Evolutionary conservation across 2,797 vertebrate species (phyloP), one percentile per base, ranked within the genome.

Genomic region (Mormyrus hasselquistii): DNA sequence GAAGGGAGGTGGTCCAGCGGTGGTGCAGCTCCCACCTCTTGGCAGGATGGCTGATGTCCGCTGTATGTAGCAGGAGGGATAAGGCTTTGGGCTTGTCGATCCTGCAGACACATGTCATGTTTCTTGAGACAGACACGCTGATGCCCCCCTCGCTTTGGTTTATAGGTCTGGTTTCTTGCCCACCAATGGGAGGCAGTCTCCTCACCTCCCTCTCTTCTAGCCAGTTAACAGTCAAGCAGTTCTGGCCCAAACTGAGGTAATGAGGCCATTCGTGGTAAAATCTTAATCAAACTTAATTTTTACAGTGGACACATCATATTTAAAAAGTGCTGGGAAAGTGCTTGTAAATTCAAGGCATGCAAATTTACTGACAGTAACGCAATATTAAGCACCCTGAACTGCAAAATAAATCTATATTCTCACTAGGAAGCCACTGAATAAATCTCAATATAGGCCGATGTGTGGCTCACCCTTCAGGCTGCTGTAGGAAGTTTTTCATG

Each of bases 31-130:
- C 96, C 97, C 97, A 99, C 2, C 95, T 96, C 92, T 99, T 99
- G 53, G 98, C 98, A 0, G 99, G 99, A 93, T 99, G 99, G 93
- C 98, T 99, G 93, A 99, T 99, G 95, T 99, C 99, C 49, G 99
- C 98, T 1, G 98, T 99, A 94, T 99, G 99, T 90, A 99, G 95
- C 94, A 99, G 95, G 91, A 99, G 94, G 14, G 99, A 99, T 94
- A 99, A 95, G 59, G 98, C 98, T 96, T 99, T 99, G 53, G 98
- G 97, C 94, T 99, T 99, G 95, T 99, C 98, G 87, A 99, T 97
- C 94, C 99, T 99, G 93, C 83, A 93, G 92, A 16, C 84, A 95
- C 92, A 93, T 73, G 38, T 92, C n/a, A 57, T 69, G 91, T 41
- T 83, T 83, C 44, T 83, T 83, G 44, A 47, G 79, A 83, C 19